These are phyloP conservation scores for Nemotelus nigrinus DNA, from an alignment of 2,888 invertebrate species.

Conservation along the genomic window DNA sequence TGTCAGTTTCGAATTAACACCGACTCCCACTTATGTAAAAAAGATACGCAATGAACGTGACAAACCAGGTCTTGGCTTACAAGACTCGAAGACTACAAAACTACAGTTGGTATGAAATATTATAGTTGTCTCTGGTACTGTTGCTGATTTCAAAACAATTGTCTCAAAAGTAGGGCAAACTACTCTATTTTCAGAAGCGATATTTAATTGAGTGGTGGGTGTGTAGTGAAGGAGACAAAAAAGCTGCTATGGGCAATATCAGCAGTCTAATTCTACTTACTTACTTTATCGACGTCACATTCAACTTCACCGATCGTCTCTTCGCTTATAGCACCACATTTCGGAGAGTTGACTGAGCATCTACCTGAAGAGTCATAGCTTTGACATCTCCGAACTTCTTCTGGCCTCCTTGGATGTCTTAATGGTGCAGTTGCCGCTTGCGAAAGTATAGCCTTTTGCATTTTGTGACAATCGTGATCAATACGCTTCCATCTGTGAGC, in stretches of 20 bases:
- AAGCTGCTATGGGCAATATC: background rate
- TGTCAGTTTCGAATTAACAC: no score
- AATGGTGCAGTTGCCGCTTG: slow-evolving; percentile 6
- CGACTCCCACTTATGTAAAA: no score
- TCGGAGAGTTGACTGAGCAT: background rate
- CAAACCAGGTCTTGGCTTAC: no score
- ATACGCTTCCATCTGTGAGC: background rate
- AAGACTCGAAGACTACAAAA: no score
- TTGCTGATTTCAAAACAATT: no score
- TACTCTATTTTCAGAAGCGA: no score
- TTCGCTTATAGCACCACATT: background rate
- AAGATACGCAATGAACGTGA: no score
- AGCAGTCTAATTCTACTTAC: slow-evolving; percentile 19
- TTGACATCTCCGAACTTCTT: background rate
- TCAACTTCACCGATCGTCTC: background rate
- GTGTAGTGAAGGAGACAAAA: no score
- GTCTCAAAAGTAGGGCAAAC: no score
- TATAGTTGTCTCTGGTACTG: no score
- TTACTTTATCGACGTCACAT: slow-evolving; percentile 21
- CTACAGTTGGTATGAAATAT: no score
- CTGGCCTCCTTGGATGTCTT: background rate
- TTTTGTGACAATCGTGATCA: slow-evolving; percentile 14
- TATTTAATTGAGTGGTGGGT: no score
- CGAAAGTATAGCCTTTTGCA: background rate
- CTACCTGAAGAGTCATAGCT: background rate